These are phyloP conservation scores for Drosophila pseudotakahashii DNA, from an alignment of 2,888 invertebrate genomes.

Conservation along the genomic window DNA sequence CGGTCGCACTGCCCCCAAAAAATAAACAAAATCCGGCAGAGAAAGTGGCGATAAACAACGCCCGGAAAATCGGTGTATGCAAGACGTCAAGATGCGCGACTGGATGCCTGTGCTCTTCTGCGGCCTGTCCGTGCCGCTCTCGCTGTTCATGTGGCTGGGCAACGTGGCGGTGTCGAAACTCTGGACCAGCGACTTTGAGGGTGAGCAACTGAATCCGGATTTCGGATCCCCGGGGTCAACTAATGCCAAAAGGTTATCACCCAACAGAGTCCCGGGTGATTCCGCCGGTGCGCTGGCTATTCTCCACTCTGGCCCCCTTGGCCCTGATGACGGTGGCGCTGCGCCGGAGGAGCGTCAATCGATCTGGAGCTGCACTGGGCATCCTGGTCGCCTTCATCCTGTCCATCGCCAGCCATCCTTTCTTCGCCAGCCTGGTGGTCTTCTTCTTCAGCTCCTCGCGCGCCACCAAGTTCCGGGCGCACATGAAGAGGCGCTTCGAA, in stretches of 20 bases:
- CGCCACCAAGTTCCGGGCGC: slow-evolving; percentile 90
- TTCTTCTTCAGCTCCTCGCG: slow-evolving; percentile 93
- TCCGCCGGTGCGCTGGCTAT: slow-evolving; percentile 83
- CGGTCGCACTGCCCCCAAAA: slow-evolving; percentile 3
- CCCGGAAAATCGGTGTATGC: background rate
- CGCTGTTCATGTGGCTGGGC: slow-evolving; percentile 90
- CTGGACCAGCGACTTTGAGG: slow-evolving; percentile 85
- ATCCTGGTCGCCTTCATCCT: slow-evolving; percentile 90
- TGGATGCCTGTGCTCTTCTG: slow-evolving; percentile 87
- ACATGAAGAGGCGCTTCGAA: slow-evolving; percentile 89
- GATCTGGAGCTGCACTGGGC: slow-evolving; percentile 90
- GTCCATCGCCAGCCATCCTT: slow-evolving; percentile 91
- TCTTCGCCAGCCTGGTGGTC: slow-evolving; percentile 88
- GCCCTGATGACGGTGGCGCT: slow-evolving; percentile 88
- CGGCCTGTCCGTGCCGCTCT: slow-evolving; percentile 89
- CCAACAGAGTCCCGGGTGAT: slow-evolving; percentile 77
- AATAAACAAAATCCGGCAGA: slow-evolving; percentile 32
- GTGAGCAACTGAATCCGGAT: slow-evolving; percentile 80
- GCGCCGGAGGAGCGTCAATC: slow-evolving; percentile 88
- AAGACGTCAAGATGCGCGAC: slow-evolving; percentile 37
- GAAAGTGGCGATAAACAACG: slow-evolving; percentile 21
- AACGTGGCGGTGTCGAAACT: slow-evolving; percentile 89
- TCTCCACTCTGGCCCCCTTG: slow-evolving; percentile 85
- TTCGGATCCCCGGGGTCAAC: slow-evolving; percentile 5
- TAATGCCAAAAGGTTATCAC: slow-evolving; percentile 28